A percentile compares a stretch with the other conserved stretches of the same genome.
Evolutionary conservation across 2,888 invertebrate species (phyloP).

Genomic region (Plebejus anna): DNA sequence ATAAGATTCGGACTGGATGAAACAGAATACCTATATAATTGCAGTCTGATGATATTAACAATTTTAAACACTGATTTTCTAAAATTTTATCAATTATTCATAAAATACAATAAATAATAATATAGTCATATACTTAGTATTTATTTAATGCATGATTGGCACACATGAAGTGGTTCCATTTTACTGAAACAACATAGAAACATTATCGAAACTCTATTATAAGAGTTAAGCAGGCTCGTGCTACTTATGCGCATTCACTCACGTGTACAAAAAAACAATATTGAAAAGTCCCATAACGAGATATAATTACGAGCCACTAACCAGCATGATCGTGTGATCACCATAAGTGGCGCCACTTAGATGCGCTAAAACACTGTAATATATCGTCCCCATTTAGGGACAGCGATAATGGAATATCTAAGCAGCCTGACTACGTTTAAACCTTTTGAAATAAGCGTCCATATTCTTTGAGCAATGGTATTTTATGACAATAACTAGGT

Average conservation of each 20-base stretch:
- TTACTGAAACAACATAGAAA: too few relatives aligned
- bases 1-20: too few relatives aligned
- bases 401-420: constrained; percentile 60
- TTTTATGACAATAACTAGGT: background rate
- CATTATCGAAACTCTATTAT: too few relatives aligned
- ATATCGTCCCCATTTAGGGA: constrained; percentile 56
- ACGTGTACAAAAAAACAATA: background rate
- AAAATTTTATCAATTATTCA: too few relatives aligned
- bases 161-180: too few relatives aligned
- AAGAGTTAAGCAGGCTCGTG: background rate
- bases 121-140: too few relatives aligned
- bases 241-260: background rate
- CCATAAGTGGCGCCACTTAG: constrained; percentile 67
- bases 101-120: too few relatives aligned
- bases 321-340: constrained; percentile 47
- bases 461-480: background rate
- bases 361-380: constrained; percentile 54
- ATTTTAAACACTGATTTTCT: too few relatives aligned
- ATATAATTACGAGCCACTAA: constrained; percentile 53
- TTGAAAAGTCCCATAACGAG: constrained; percentile 45
- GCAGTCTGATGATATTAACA: too few relatives aligned
- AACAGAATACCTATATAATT: too few relatives aligned
- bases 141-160: too few relatives aligned
- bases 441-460: constrained; percentile 14
- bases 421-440: constrained; percentile 40